phyloP scores from a whole-genome alignment of 2,113 vertebrate species.

The Otocyon megalotis region DNA sequence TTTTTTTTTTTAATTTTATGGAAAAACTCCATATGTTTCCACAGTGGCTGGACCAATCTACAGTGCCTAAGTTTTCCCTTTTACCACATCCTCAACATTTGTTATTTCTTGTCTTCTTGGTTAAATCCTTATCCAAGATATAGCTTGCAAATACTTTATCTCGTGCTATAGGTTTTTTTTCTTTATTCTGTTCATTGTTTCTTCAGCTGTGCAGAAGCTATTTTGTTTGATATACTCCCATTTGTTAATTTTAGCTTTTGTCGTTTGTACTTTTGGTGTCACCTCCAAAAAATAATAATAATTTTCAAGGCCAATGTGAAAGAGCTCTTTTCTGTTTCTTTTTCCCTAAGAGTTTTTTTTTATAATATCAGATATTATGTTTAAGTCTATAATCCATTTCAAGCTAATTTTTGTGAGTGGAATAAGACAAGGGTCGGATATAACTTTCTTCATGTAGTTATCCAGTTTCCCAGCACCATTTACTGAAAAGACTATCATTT shows the following conservation, averaged over 20 bases:
- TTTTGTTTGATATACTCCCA: neutral
- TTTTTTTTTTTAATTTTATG: neutral
- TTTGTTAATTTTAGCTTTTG: neutral
- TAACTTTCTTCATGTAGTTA: neutral
- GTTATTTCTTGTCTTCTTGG: neutral
- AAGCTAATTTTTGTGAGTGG: neutral
- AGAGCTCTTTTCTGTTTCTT: neutral
- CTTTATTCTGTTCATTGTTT: neutral
- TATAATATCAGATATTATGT: neutral
- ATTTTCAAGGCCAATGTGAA: neutral
- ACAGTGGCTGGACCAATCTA: neutral
- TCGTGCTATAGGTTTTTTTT: neutral
- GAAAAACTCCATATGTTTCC: neutral
- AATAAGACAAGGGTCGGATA: neutral
- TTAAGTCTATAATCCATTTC: neutral
- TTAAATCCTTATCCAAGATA: neutral
- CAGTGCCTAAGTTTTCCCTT: neutral
- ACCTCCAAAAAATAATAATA: neutral
- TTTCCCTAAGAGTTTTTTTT: neutral
- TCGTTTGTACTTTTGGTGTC: neutral
- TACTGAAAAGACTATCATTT: neutral
- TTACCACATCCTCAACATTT: neutral
- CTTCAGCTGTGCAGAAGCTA: neutral
- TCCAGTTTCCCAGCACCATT: neutral
- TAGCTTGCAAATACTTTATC: neutral